Evolutionary conservation across 2,113 vertebrate species (phyloP).

Genomic region (Eulemur rufifrons): DNA sequence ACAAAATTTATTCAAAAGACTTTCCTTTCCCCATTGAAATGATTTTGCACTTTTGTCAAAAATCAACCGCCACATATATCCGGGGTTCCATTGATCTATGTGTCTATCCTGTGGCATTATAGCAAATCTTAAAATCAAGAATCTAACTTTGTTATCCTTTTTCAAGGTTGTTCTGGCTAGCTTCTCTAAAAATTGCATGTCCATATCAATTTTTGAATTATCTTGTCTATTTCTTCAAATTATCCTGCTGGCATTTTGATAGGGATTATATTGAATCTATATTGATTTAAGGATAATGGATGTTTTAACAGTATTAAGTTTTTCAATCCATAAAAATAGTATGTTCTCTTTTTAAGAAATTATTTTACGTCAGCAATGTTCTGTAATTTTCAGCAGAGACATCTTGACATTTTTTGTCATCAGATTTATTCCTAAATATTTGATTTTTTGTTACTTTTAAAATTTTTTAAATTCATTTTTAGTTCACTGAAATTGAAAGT

Average conservation of each 20-base stretch:
- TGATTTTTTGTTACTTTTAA: neutral
- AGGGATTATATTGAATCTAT: neutral
- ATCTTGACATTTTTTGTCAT: neutral
- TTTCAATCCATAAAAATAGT: neutral
- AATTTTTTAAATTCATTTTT: no score
- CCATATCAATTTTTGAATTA: neutral
- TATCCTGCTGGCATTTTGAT: neutral
- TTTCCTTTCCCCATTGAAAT: neutral
- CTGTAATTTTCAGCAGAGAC: neutral
- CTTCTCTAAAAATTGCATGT: neutral
- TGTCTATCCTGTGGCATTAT: neutral
- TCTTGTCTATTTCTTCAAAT: slow-evolving; percentile 16
- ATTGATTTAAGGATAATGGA: neutral
- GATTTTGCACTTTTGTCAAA: neutral
- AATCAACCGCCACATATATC: neutral
- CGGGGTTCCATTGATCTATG: neutral
- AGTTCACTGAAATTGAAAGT: no score
- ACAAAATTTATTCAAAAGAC: neutral
- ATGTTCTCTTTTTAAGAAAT: neutral
- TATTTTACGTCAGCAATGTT: neutral
- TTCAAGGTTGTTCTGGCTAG: neutral
- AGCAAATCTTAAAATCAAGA: slow-evolving; percentile 3
- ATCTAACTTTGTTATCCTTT: neutral
- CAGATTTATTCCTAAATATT: neutral
- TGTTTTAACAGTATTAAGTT: neutral